Base-by-base conservation (phyloP, 2,113 vertebrate species). In the Pollachius pollachius region DNA sequence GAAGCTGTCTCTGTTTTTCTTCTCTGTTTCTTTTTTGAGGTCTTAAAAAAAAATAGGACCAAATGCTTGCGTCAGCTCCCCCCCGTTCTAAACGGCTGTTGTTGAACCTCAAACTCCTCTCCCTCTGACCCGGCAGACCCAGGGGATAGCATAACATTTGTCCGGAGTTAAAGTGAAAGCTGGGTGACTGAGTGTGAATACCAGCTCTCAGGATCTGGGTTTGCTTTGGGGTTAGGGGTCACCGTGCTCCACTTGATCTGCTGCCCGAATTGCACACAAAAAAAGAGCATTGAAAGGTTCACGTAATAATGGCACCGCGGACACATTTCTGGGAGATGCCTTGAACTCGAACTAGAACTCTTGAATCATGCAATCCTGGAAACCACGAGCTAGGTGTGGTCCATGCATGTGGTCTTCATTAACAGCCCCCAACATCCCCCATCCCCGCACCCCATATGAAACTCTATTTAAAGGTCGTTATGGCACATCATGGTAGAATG, bases 361-460 rank as follows among this genome's bases (percentile, higher is more conserved):
- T 48, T 60, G 70, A 80, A 64, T 77, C 65, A 69, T 69, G 65
- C 62, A 76, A 75, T 19, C 30, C 64, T 48, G 63, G 1, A 75
- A 73, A 75, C 19, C 41, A 13, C 70, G 19, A 74, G 48, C 30
- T 69, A 81, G 88, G 87, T 82, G 84, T 77, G 81, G 41, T 70
- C 67, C 41, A 48, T 19, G 41, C 78, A 83, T 80, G 78, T 85
- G 78, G 72, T 73, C 78, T 41, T 80, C 68, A 64, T 30, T 71
- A 37, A 52, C 34, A 48, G 41, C 41, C 41, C 41, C 8, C 41
- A 9, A 48, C 6, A 48, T 9, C 41, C 41, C 41, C 67, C 57
- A 17, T 9, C 41, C 41, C 67, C 27, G 7, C 2, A 27, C 30
- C 58, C 37, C 60, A 4, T 59, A n/a, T 57, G 8, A 4, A 2